phyloP scores from a whole-genome alignment of 92 coral and sea anemone species.

The Umimayanthus chanpuru region DNA sequence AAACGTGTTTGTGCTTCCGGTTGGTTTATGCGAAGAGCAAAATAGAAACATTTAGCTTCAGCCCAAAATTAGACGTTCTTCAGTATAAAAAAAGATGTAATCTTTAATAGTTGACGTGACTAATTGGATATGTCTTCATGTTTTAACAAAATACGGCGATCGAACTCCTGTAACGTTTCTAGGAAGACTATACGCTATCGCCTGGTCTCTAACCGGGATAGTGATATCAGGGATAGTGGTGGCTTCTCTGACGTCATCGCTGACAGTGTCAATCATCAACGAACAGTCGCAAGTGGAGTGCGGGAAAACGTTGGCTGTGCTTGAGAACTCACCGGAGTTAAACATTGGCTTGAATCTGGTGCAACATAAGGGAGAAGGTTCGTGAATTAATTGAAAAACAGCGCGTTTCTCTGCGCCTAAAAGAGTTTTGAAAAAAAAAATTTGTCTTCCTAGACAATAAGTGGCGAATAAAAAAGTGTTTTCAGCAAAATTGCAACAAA shows the following conservation, averaged over 20 bases:
- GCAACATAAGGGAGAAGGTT: not conserved
- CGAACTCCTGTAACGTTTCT: constrained; percentile 57
- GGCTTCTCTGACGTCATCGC: constrained; percentile 80
- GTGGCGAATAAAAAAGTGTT: no score
- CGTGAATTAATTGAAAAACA: not conserved
- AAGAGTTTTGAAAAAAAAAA: no score
- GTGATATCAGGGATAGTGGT: constrained; percentile 65
- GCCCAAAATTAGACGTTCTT: no score
- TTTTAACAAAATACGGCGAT: constrained; percentile 69
- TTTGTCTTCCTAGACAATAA: no score
- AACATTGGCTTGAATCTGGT: constrained; percentile 13
- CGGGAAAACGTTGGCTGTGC: constrained; percentile 61
- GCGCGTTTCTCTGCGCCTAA: not conserved
- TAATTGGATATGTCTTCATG: not conserved
- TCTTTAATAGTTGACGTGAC: no score
- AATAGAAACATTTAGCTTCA: no score
- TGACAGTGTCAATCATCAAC: constrained; percentile 74
- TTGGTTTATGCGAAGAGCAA: no score
- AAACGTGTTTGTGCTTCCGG: no score
- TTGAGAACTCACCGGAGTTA: constrained; percentile 13
- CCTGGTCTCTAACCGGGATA: constrained; percentile 74
- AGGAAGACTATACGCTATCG: constrained; percentile 68
- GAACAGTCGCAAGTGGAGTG: constrained; percentile 56
- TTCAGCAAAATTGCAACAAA: no score
- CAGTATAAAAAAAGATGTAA: no score